Base-by-base conservation (phyloP, 2,797 vertebrate genomes). In the Microtus californicus region DNA sequence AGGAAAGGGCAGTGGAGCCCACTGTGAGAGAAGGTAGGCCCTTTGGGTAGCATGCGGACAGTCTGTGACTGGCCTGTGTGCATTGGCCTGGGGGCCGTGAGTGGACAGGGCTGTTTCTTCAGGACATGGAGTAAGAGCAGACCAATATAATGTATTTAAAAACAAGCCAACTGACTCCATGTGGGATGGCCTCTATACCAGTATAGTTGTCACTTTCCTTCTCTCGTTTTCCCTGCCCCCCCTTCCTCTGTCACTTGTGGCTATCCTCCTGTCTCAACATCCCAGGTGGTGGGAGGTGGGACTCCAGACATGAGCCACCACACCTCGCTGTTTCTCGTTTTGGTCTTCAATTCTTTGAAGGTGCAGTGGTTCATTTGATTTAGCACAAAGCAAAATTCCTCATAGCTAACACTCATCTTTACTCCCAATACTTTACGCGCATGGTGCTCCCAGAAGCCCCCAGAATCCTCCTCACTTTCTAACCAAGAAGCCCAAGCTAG, bases 41-140 rank as follows among this genome's bases (percentile, higher is more conserved):
- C 29, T 5, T 11, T 2, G 40, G 31, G 7, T 59, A 45, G 29
- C 48, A 34, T 8, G 8, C 4, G 1, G 31, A 4, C 1, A 8
- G 27, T 48, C 61, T 79, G 40, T 51, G 10, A 25, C 19, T 73
- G n/a, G 31, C 63, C 17, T 59, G 15, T 9, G 34, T 45, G 27
- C 29, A 4, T 48, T 74, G 48, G 34, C 14, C 13, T 54, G 5
- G 65, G 13, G 6, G 2, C n/a, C 5, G 9, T 9, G 12, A 65
- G 54, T 23, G 2, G 54, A 59, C n/a, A 63, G 29, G 12, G 37
- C 67, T 45, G 13, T 40, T 34, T 63, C 51, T 59, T 14, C 6
- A 51, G 54, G 27, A 3, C 76, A 17, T 9, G 51, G 40, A 78
- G 29, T 10, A 34, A 51, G 43, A 67, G 43, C 19, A 25, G 21